Conservation (phyloP, 2,113 vertebrate species). For the Epinephelus fuscoguttatus region DNA sequence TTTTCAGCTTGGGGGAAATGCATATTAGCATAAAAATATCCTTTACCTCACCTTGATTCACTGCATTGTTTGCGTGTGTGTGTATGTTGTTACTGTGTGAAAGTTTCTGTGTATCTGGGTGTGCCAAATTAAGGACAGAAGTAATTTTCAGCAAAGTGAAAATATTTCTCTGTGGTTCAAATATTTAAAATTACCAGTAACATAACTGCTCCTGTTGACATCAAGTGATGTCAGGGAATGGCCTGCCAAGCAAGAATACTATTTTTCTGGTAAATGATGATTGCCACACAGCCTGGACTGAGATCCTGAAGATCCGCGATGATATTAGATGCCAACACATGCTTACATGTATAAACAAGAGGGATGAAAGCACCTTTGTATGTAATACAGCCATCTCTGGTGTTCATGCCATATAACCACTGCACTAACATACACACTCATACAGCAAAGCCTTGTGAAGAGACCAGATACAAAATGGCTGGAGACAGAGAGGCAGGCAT, state of each 20-base stretch:
- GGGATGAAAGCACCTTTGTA: constrained; percentile 1
- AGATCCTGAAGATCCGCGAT: background rate
- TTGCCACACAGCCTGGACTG: background rate
- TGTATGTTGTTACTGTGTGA: background rate
- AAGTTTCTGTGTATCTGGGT: background rate
- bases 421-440: background rate
- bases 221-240: background rate
- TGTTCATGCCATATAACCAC: background rate
- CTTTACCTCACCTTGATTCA: constrained; percentile 63
- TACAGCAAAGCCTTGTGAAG: background rate
- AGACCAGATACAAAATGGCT: constrained; percentile 47
- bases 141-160: background rate
- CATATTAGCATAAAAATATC: constrained; percentile 65
- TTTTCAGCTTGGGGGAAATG: constrained; percentile 25
- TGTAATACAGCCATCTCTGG: background rate
- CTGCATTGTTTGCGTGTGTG: constrained; percentile 29
- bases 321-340: background rate
- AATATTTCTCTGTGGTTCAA: constrained; percentile 14
- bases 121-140: background rate
- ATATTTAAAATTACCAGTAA: constrained; percentile 14
- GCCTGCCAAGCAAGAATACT: background rate
- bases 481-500: constrained; percentile 44
- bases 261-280: background rate
- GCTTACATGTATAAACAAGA: background rate
- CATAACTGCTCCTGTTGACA: background rate